Conservation (phyloP, 2,888 invertebrate species). For the Hypomecis punctinalis region DNA sequence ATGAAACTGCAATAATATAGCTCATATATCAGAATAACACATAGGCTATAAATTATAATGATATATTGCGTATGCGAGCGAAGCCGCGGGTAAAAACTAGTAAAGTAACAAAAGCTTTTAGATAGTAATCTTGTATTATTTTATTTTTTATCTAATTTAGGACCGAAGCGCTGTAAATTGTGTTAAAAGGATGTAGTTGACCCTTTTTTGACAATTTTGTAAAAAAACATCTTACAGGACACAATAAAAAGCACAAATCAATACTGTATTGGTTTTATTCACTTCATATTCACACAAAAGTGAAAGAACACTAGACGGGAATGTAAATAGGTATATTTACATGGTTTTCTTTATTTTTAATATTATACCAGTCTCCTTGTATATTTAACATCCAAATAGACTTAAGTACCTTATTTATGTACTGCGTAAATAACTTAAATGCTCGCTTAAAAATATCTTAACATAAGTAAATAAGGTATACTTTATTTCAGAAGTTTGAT, state of each 20-base stretch:
- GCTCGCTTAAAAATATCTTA: conserved; percentile 72
- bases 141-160: too few relatives aligned
- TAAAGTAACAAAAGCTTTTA: too few relatives aligned
- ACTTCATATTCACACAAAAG: conserved; percentile 63
- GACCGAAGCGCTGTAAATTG: too few relatives aligned
- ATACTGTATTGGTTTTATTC: conserved; percentile 83
- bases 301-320: conserved; percentile 69
- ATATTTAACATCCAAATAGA: conserved; percentile 74
- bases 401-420: conserved; percentile 74
- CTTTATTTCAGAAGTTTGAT: conserved; percentile 58
- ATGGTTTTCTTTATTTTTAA: conserved; percentile 59
- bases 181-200: too few relatives aligned
- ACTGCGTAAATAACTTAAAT: conserved; percentile 79
- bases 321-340: conserved; percentile 71
- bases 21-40: too few relatives aligned
- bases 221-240: background rate
- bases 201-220: too few relatives aligned
- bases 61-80: too few relatives aligned
- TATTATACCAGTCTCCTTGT: conserved; percentile 83
- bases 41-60: too few relatives aligned
- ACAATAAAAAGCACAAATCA: conserved; percentile 67
- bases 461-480: conserved; percentile 49
- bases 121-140: too few relatives aligned
- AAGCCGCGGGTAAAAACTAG: too few relatives aligned
- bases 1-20: too few relatives aligned